These are phyloP conservation scores for Lycopodina hypogea DNA, from an alignment of 37 sponge, comb jelly and placozoan species.

Conservation along the genomic window DNA sequence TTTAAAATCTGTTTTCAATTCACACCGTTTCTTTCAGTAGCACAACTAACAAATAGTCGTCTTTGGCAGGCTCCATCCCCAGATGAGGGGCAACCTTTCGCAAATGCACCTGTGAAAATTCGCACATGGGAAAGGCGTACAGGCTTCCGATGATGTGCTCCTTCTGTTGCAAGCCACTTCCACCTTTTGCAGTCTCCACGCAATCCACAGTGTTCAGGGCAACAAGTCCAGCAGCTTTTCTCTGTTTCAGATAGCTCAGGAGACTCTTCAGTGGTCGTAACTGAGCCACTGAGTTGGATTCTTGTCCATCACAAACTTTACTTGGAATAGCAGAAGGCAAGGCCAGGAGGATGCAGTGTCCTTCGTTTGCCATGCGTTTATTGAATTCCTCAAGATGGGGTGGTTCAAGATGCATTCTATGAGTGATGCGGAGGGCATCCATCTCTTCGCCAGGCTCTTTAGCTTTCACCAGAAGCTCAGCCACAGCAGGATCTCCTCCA, in stretches of 20 bases:
- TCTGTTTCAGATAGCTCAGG: slow-evolving; percentile 86
- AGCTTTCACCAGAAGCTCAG: slow-evolving; percentile 53
- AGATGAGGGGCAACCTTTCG: slow-evolving; percentile 76
- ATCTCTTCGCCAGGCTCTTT: slow-evolving; percentile 56
- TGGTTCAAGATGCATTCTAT: slow-evolving; percentile 90
- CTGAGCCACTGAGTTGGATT: slow-evolving; percentile 12
- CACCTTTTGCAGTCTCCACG: not conserved
- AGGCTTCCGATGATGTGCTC: slow-evolving; percentile 73
- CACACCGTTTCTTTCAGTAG: slow-evolving; percentile 84
- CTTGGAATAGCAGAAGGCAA: slow-evolving; percentile 66
- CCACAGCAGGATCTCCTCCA: slow-evolving; percentile 84
- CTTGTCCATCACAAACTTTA: not conserved
- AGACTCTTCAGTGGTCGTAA: slow-evolving; percentile 84
- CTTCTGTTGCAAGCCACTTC: not conserved
- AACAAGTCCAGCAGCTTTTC: slow-evolving; percentile 95
- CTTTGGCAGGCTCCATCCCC: slow-evolving; percentile 71
- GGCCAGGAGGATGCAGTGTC: slow-evolving; percentile 85
- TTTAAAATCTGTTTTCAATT: not conserved
- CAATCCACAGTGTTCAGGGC: slow-evolving; percentile 58
- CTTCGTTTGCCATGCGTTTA: slow-evolving; percentile 81
- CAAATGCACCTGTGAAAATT: slow-evolving; percentile 80
- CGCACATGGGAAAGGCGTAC: slow-evolving; percentile 94
- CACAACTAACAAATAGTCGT: slow-evolving; percentile 91
- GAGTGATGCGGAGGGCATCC: slow-evolving; percentile 70
- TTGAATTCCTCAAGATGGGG: slow-evolving; percentile 93